These are phyloP conservation scores for Nymphicus hollandicus DNA, from an alignment of 2,113 vertebrate genomes.

Conservation along the genomic window DNA sequence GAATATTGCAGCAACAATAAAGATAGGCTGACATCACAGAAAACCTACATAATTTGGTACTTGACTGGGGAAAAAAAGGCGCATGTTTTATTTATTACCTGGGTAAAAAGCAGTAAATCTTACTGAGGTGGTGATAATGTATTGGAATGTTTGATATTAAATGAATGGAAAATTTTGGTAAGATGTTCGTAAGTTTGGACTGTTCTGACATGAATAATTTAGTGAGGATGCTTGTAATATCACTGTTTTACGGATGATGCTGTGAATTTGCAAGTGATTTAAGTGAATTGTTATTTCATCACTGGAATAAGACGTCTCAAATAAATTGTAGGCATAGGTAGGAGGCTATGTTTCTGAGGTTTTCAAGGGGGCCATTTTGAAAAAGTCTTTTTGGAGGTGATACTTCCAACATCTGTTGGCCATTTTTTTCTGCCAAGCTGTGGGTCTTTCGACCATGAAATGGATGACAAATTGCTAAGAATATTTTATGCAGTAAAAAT, in stretches of 20 bases:
- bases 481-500: neutral
- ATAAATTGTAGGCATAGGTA: neutral
- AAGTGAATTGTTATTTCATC: neutral
- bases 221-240: neutral
- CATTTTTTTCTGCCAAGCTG: neutral
- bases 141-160: neutral
- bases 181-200: neutral
- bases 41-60: neutral
- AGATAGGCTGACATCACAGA: neutral
- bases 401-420: neutral
- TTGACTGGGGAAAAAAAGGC: neutral
- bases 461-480: neutral
- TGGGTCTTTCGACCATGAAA: neutral
- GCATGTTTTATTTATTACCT: neutral
- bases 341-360: neutral
- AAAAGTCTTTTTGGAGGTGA: neutral
- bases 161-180: neutral
- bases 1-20: neutral
- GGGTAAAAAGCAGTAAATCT: neutral
- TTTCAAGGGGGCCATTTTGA: neutral
- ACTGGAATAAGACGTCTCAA: neutral
- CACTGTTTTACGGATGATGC: neutral
- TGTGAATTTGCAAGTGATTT: neutral
- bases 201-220: neutral
- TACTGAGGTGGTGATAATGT: neutral